Base-by-base conservation (phyloP, 2,888 invertebrate species). In the Punctoribates punctum region DNA sequence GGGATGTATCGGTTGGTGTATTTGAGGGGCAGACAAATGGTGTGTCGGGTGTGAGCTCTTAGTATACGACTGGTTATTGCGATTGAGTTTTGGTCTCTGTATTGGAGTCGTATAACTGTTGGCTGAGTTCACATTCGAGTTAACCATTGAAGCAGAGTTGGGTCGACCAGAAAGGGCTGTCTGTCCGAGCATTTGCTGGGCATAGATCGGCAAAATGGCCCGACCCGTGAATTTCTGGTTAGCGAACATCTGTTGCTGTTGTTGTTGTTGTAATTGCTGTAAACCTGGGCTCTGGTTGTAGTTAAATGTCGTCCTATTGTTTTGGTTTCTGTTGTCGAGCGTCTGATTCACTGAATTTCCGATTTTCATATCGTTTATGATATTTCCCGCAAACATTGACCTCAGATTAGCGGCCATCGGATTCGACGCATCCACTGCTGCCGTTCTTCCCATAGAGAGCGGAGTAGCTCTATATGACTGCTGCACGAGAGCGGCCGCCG, bases 51-150 rank as follows among this genome's bases (percentile, higher is more conserved):
- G 62, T 15, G 25, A 17, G 46, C 23, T 75, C 67, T 67, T 67
- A 20, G 17, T 4, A 23, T 60, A 62, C 4, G 74, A 60, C 34
- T 60, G 42, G 25, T 62, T 70, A 70, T 34, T 70, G n/a, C 42
- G 70, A 42, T 70, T 70, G 20, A 46, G n/a, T 70, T 70, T 70
- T 73, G 79, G 79, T 74, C 79, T 77, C 73, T 79, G 79, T 77
- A 79, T 79, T 15, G 79, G 79, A 51, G 77, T 73, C 13, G 78
- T 78, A 65, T 79, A 79, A 70, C 76, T 78, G 51, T 78, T 72
- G 29, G 78, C 77, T n/a, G 78, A 34, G 23, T 46, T 70, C 54
- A 77, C 62, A 60, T 77, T 77, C 23, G 75, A 76, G 25, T 77
- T 73, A n/a, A 74, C 60, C 57, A 77, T 73, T 60, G 75, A 74